Evolutionary conservation across 1,140 invertebrate genomes (phyloP), one percentile per base, ranked within the genome.

Genomic region (Hycleus phaleratus): DNA sequence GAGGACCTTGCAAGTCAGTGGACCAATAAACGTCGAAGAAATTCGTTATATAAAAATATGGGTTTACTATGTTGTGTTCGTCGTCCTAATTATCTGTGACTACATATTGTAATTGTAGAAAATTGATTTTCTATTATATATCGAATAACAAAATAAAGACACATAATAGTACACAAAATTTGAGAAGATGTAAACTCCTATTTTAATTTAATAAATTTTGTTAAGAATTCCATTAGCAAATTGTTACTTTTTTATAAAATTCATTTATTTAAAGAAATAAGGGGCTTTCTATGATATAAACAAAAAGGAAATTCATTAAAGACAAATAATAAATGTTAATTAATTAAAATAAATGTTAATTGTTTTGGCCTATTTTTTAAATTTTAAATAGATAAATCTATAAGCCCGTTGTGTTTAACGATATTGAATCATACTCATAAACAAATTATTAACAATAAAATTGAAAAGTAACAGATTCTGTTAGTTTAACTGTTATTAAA

Each of bases 51-150:
- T 75, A 82, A 82, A 72, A 81, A 82, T 69, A 82, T 83, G 81
- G 79, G 81, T 55, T 76, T 82, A n/a, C 75, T 83, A n/a, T 83
- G 82, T 73, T 83, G 82, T 67, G 77, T 82, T 68, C 81, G 81
- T 12, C 72, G 79, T 59, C 81, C 81, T 3, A 83, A 81, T 72
- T 82, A 82, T 73, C 80, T 82, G 71, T 83, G 80, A 83, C 60
- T 46, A 57, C 10, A 18, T 57, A 48, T 32, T 32, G 32, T 32
- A 32, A 7, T 32, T 32, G 4, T 32, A 32, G 32, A 32, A 7
- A 32, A 32, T 32, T 32, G 4, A 32, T 32, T 32, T 32, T 11
- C 40, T 42, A 42, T 6, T 6, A 42, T 10, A 47, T 47, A 47
- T 47, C 46, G 46, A 25, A 26, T 32, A 26, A 47, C 6, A 46